Evolutionary conservation across 2,113 vertebrate species (phyloP).

Genomic region (Arenaria interpres): DNA sequence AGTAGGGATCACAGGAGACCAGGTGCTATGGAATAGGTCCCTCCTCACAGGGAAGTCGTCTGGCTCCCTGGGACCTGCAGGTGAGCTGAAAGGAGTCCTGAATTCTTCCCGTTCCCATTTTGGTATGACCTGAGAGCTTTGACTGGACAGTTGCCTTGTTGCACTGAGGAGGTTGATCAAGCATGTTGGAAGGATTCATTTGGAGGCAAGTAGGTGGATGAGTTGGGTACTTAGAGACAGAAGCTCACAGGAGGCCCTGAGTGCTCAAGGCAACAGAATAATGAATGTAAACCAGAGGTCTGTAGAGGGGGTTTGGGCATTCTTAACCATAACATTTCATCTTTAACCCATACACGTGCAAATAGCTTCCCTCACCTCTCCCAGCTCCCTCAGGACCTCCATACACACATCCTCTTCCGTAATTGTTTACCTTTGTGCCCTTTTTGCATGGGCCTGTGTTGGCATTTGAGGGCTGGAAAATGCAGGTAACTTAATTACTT

Average conservation of each 20-base stretch:
- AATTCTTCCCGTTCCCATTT: neutral
- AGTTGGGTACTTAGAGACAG: slow-evolving; percentile 36
- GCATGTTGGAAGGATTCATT: neutral
- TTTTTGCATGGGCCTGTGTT: neutral
- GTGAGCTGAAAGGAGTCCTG: neutral
- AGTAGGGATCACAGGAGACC: neutral
- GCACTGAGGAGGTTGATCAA: neutral
- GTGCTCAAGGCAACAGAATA: slow-evolving; percentile 79
- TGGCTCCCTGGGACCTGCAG: neutral
- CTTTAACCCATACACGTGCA: slow-evolving; percentile 59
- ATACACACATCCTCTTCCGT: rapidly evolving
- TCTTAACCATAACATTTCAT: slow-evolving; percentile 72
- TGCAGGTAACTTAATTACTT: neutral
- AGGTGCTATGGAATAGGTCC: neutral
- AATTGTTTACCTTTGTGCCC: neutral
- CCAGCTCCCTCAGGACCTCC: neutral
- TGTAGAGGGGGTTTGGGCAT: slow-evolving; percentile 75
- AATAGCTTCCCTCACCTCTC: neutral
- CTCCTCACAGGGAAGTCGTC: neutral
- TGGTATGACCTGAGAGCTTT: neutral
- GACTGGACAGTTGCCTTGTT: neutral
- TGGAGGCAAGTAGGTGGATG: slow-evolving; percentile 32
- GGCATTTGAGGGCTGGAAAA: neutral
- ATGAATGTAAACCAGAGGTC: slow-evolving; percentile 82
- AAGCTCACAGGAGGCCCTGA: slow-evolving; percentile 27